Evolutionary conservation across 2,113 vertebrate species (phyloP), one percentile per base, ranked within the genome.

Genomic region (Campylomormyrus numenius): DNA sequence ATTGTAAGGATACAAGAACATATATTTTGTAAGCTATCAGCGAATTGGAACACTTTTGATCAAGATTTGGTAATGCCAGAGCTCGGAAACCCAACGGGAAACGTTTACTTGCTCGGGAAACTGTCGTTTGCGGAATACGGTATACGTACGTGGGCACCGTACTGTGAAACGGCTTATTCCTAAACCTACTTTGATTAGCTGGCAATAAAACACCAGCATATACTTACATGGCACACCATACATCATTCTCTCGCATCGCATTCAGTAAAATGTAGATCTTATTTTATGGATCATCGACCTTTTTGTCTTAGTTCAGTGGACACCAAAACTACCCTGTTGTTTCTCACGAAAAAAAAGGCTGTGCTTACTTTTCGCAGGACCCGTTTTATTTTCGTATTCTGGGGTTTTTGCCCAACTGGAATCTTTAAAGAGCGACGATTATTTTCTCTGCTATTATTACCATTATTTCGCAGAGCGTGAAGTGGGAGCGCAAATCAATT

Each of bases 401-500:
- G 46, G n/a, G n/a, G 15, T 88, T 70, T 46, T 58, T 45, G 74
- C 74, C 62, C 58, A 48, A 70, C 88, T 24, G 24, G 39, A 42
- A 70, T 88, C 58, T 70, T 66, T 58, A 88, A 88, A 88, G 58
- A 70, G 11, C 42, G 58, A 42, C 9, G 24, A 70, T 74, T 88
- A 50, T 62, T 88, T 50, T 31, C 62, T 49, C 88, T 49, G n/a
- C 62, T 77, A 46, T 70, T 27, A 88, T 88, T 70, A 88, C 46
- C 88, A 88, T 50, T 62, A 88, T 74, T 77, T 74, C 45, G 39
- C 50, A 24, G 87, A 56, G 52, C 50, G 52, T 39, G 87, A 52
- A 56, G 87, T 39, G 52, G 50, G 87, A 88, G 87, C 87, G 53
- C 50, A 88, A 88, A 88, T 88, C 87, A 58, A 58, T 88, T 62